Evolutionary conservation across 1,140 invertebrate species (phyloP), one percentile per base, ranked within the genome.

Genomic region (Brachionus plicatilis): DNA sequence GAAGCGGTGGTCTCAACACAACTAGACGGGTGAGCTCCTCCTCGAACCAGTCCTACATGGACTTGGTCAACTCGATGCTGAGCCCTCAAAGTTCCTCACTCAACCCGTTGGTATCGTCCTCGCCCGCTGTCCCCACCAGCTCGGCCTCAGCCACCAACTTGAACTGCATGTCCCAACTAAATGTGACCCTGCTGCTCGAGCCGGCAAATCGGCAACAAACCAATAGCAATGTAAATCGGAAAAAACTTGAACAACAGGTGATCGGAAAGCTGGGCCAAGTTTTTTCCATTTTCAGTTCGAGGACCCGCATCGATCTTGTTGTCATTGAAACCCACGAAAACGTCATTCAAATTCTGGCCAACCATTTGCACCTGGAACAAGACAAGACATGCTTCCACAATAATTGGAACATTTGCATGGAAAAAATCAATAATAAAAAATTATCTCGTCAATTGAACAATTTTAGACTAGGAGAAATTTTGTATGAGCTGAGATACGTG

Each of bases 401-500:
- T 11, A 82, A 68, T 45, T 82, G 79, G 79, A 37, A 2, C 14
- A 17, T 60, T 24, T 82, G 79, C 43, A 60, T 82, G 53, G 79
- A 82, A 29, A 60, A 60, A 24, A 37, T 82, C 9, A 68, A 68
- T n/a, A 82, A 82, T 37, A 17, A 33, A 33, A 60, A 37, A 33
- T 65, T 37, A 27, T 12, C 29, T 60, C 17, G 29, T 33, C 50
- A 82, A 24, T 60, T 82, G 17, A 29, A 3, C 4, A 60, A 82
- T 60, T 60, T 17, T 41, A 82, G 56, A 60, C 6, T 82, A 45
- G 79, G 37, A 2, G 53, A 60, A 9, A 60, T 82, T 60, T 20
- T 82, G 2, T 47, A 45, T 24, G 79, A 82, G 17, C 6, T 82
- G 14, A 60, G 79, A 65, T 82, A 65, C 29, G n/a, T 82, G 8